These are phyloP conservation scores for Coracopsis vasa DNA, from an alignment of 2,113 vertebrate species.

Conservation along the genomic window DNA sequence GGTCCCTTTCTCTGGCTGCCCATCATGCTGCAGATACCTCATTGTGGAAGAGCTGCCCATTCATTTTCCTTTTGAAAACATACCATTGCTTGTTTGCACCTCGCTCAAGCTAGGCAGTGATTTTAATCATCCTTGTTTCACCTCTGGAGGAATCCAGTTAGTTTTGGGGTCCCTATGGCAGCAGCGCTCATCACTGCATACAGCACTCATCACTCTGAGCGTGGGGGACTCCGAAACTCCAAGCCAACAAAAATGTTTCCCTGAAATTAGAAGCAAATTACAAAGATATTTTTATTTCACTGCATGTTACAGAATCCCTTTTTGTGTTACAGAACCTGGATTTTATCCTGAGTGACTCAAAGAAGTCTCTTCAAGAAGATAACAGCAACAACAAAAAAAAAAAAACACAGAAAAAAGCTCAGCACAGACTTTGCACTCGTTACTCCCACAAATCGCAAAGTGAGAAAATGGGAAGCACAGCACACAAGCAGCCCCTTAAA, in stretches of 20 bases:
- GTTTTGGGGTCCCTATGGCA: not conserved
- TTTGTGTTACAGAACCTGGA: not conserved
- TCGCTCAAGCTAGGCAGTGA: not conserved
- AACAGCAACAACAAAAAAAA: not conserved
- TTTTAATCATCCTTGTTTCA: not conserved
- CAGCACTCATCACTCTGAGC: not conserved
- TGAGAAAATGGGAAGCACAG: not conserved
- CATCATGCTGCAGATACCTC: not conserved
- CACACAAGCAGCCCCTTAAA: constrained; percentile 1
- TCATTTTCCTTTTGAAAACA: not conserved
- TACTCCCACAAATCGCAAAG: not conserved
- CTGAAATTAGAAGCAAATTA: not conserved
- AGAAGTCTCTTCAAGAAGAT: not conserved
- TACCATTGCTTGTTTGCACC: not conserved
- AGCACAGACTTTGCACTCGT: not conserved
- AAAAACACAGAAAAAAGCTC: not conserved
- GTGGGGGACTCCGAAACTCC: not conserved
- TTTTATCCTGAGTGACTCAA: not conserved
- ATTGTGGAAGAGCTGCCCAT: not conserved
- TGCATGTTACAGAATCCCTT: not conserved
- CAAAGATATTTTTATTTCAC: not conserved
- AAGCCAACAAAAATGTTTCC: not conserved
- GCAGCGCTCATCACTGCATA: not conserved
- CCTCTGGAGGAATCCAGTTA: not conserved
- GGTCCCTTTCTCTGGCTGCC: not conserved